Base-by-base conservation (phyloP, 2,113 vertebrate genomes). In the Erpornis zantholeuca region DNA sequence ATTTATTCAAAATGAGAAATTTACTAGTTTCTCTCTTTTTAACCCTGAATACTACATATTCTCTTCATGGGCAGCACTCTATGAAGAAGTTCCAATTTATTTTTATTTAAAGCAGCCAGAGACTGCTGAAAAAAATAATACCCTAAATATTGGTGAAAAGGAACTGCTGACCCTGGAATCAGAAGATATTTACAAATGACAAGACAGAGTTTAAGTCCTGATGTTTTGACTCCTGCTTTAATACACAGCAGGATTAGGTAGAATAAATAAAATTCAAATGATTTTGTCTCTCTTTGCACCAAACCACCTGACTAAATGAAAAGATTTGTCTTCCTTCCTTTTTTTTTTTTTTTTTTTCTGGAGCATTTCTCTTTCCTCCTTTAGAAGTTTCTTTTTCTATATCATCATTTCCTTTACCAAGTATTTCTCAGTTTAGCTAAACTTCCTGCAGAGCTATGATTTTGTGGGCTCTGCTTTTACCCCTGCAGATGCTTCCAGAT, bases 311-410 rank as follows among this genome's bases (percentile, higher is more conserved):
- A 24, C n/a, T 63, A 64, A 73, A 52, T 10, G 2, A 18, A 78
- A 82, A 53, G n/a, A 66, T 54, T 59, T 79, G 22, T 2, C 38
- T 71, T 72, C 27, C 11, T 82, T 49, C 8, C 9, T 40, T 21
- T 42, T 29, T 40, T 60, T 40, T n/a, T 33, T 10, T 10, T 0
- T 2, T 35, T 10, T 11, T 0, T 2, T 47, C 56, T 9, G 8
- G 66, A 78, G 33, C 28, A n/a, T 45, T 85, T 90, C 38, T 75
- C 21, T 44, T 75, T 66, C 42, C 31, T 78, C 57, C 20, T 91
- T 53, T 20, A 59, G 25, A 72, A 69, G 9, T 50, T 64, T 50
- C 56, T 28, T 22, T n/a, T 64, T 92, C 83, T 60, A 15, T 45
- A 35, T 25, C 29, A 70, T 57, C 14, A 24, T 56, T 86, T 88